Conservation (phyloP, 2,888 invertebrate species). For the Volucella zonaria region DNA sequence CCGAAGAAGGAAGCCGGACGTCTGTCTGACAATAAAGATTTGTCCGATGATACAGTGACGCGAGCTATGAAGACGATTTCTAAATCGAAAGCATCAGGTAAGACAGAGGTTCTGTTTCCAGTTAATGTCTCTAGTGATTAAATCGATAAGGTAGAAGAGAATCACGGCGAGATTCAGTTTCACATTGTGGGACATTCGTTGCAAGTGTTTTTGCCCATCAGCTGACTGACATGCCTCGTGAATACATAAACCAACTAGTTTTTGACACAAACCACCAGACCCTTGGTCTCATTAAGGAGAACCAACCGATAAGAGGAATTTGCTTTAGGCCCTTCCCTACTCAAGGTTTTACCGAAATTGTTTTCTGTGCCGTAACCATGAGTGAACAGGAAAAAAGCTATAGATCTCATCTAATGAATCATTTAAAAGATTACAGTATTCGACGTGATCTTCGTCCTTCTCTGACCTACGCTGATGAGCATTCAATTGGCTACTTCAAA, state of each 20-base stretch:
- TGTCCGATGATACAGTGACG: slow-evolving; percentile 89
- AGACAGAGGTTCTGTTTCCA: slow-evolving; percentile 84
- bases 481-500: slow-evolving; percentile 95
- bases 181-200: slow-evolving; percentile 95
- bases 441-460: slow-evolving; percentile 93
- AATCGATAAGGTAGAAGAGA: slow-evolving; percentile 92
- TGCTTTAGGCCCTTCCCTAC: slow-evolving; percentile 96
- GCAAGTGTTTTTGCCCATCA: slow-evolving; percentile 96
- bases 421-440: slow-evolving; percentile 96
- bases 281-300: slow-evolving; percentile 92
- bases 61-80: slow-evolving; percentile 91
- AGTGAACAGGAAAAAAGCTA: slow-evolving; percentile 98
- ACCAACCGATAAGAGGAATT: slow-evolving; percentile 95
- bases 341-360: slow-evolving; percentile 97
- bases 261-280: slow-evolving; percentile 96
- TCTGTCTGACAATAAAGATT: slow-evolving; percentile 84
- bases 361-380: slow-evolving; percentile 96
- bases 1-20: slow-evolving; percentile 62
- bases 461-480: slow-evolving; percentile 96
- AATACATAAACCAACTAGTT: slow-evolving; percentile 95
- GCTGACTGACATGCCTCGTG: slow-evolving; percentile 96
- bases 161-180: slow-evolving; percentile 92
- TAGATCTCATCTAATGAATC: slow-evolving; percentile 98
- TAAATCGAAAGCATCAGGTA: slow-evolving; percentile 86
- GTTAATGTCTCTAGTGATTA: slow-evolving; percentile 93